Conservation (phyloP, 2,888 invertebrate genomes). For the Xylocampa areola region DNA sequence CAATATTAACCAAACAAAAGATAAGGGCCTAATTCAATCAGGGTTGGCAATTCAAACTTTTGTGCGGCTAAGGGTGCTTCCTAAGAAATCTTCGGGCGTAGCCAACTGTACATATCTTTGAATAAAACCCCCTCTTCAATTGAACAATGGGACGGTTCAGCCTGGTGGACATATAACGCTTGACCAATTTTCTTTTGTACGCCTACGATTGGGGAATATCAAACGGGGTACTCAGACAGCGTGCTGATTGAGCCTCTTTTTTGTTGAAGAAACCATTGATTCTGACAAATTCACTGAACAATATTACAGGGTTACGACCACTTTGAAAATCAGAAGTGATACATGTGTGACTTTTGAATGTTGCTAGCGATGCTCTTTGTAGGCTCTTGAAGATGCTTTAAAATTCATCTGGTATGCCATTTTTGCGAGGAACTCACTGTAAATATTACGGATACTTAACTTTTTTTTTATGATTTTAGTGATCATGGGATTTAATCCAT, state of each 20-base stretch:
- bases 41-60: slow-evolving; percentile 70
- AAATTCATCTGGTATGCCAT: slow-evolving; percentile 29
- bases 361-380: slow-evolving; percentile 11
- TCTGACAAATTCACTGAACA: slow-evolving; percentile 80
- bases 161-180: slow-evolving; percentile 87
- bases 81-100: slow-evolving; percentile 74
- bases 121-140: slow-evolving; percentile 81
- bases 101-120: slow-evolving; percentile 80
- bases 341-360: slow-evolving; percentile 41
- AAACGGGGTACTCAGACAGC: slow-evolving; percentile 77
- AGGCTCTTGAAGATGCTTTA: slow-evolving; percentile 22
- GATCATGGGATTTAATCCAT: no score
- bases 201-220: slow-evolving; percentile 85
- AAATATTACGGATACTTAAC: no score
- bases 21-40: slow-evolving; percentile 73
- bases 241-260: slow-evolving; percentile 82
- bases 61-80: slow-evolving; percentile 68
- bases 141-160: slow-evolving; percentile 84
- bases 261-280: slow-evolving; percentile 79
- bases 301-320: slow-evolving; percentile 54
- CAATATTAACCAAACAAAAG: slow-evolving; percentile 63
- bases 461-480: no score
- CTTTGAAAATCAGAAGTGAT: slow-evolving; percentile 44
- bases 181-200: slow-evolving; percentile 89
- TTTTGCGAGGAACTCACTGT: slow-evolving; percentile 20